phyloP scores from a whole-genome alignment of 2,797 vertebrate genomes.

The Myotis planiceps region DNA sequence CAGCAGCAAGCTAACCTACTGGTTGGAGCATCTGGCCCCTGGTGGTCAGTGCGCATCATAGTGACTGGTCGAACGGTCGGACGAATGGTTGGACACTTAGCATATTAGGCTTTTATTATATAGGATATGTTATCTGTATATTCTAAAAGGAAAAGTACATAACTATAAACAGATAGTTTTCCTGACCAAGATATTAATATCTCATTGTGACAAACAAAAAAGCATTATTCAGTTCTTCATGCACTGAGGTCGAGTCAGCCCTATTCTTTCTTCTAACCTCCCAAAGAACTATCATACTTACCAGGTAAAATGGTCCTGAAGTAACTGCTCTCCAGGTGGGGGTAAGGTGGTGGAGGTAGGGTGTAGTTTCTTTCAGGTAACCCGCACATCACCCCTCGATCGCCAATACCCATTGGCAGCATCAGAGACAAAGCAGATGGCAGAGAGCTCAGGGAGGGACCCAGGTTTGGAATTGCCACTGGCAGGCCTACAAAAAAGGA shows the following conservation, averaged over 20 bases:
- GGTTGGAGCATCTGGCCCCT: too few relatives aligned
- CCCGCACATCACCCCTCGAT: constrained; percentile 98
- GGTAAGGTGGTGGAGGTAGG: constrained; percentile 96
- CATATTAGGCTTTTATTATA: too few relatives aligned
- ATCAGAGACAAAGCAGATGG: constrained; percentile 98
- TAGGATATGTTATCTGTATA: background rate
- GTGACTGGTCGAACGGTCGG: too few relatives aligned
- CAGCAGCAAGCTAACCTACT: too few relatives aligned
- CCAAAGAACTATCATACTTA: constrained; percentile 78
- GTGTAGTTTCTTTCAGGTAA: constrained; percentile 97
- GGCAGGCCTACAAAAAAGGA: constrained; percentile 91
- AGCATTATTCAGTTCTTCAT: background rate
- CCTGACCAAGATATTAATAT: background rate
- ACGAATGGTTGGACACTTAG: too few relatives aligned
- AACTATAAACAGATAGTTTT: background rate
- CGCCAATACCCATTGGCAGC: constrained; percentile 98
- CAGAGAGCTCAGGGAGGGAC: constrained; percentile 95
- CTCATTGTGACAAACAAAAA: background rate
- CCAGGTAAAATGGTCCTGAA: constrained; percentile 98
- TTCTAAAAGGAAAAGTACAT: background rate
- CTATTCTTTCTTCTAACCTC: background rate
- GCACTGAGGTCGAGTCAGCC: background rate
- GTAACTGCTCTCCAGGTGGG: constrained; percentile 98
- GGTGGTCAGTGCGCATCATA: too few relatives aligned
- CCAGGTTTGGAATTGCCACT: constrained; percentile 97